Base-by-base conservation (phyloP, 2,797 vertebrate species). In the Ptychadena robeensis region DNA sequence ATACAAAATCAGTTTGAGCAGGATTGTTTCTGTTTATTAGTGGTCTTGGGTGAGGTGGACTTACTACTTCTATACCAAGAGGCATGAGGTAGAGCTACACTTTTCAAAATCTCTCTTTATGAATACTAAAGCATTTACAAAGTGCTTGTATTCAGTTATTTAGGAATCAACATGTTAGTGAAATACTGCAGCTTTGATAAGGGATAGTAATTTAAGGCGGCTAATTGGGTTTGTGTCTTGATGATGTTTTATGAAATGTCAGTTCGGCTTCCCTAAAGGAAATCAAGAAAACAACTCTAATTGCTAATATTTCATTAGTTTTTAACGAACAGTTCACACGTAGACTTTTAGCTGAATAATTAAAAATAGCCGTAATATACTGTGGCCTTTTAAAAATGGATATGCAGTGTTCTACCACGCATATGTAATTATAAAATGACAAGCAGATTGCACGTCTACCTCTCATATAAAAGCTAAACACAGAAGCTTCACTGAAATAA, bases 201-300 rank as follows among this genome's bases (percentile, higher is more conserved):
- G 34, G 12, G 34, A 34, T 69, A 25, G 57, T 59, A 73, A 71
- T 83, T 83, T 73, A 74, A 64, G 14, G 25, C 34, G 35, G 65
- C 32, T 85, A 85, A 85, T 85, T 85, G 82, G 82, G 71, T 74
- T 66, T 48, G 48, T 70, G 53, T 65, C 53, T 84, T 65, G 30
- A 70, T 80, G 71, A 61, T 85, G 82, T 75, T 85, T n/a, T 85
- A 63, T 75, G 27, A 75, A 85, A 85, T 85, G 82, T 38, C 65
- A 85, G 80, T 85, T 27, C 53, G 15, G 25, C 35, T 65, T 74
- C 44, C 37, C 66, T 70, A 64, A 75, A 75, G 79, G 35, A 80
- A 80, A 38, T 66, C 59, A 66, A 74, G 71, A 61, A 83, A 85
- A 78, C 68, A 65, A 65, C 68, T 44, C 65, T 84, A 85, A 85